Percentiles rank a stretch among this genome's conserved stretches.
phyloP scores from a whole-genome alignment of 2,113 vertebrate genomes.

The Heterotis niloticus region DNA sequence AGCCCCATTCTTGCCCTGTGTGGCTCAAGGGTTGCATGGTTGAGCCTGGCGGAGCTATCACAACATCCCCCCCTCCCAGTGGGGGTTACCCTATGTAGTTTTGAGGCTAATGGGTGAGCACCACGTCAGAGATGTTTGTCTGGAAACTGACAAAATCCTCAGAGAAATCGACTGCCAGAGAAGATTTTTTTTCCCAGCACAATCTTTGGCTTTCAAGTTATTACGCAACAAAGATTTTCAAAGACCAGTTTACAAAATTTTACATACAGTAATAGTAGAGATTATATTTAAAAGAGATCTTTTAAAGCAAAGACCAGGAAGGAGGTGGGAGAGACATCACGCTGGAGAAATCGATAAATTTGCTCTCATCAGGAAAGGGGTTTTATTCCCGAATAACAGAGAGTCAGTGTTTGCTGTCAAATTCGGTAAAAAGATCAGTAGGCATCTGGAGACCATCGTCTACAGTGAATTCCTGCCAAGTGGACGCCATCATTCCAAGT shows the following conservation, averaged over 20 bases:
- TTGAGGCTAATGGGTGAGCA: conserved; percentile 24
- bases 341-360: background rate
- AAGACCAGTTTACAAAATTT: background rate
- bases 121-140: conserved; percentile 23
- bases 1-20: too few relatives aligned
- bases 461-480: conserved; percentile 11
- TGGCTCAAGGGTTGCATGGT: too few relatives aligned
- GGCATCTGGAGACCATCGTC: conserved; percentile 44
- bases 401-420: conserved; percentile 49
- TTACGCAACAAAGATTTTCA: background rate
- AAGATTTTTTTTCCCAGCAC: background rate
- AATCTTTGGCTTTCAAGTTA: background rate
- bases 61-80: conserved; percentile 3
- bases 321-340: background rate
- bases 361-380: conserved; percentile 38
- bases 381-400: conserved; percentile 41
- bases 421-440: conserved; percentile 49
- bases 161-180: conserved; percentile 10
- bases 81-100: conserved; percentile 9
- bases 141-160: conserved; percentile 33
- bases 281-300: background rate
- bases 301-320: background rate
- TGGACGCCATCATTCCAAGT: background rate
- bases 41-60: conserved; percentile 22
- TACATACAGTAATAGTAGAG: background rate